phyloP scores from a whole-genome alignment of 2,797 vertebrate genomes.

The Danionella dracula region DNA sequence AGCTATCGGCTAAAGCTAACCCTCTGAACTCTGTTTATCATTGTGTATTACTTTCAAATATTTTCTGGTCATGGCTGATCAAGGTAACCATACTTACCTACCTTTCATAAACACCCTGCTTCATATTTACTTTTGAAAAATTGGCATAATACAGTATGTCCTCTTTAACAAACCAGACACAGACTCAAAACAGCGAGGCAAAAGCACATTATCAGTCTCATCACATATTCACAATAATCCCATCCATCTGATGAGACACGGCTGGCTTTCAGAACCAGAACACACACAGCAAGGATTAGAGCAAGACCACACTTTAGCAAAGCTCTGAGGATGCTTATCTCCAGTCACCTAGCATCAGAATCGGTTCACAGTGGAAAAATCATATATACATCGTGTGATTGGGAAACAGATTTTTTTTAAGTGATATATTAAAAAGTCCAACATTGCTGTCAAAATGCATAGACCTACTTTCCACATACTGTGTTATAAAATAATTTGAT shows the following conservation, averaged over 20 bases:
- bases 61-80: too few species aligned
- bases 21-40: too few species aligned
- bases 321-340: not conserved
- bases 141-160: too few species aligned
- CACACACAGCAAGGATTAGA: not conserved
- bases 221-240: slow-evolving; percentile 7
- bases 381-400: not conserved
- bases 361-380: not conserved
- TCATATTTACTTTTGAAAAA: too few species aligned
- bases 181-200: not conserved
- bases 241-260: not conserved
- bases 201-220: not conserved
- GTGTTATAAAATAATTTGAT: not conserved
- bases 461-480: not conserved
- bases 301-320: not conserved
- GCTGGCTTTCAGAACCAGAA: not conserved
- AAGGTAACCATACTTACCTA: too few species aligned
- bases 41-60: too few species aligned
- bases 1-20: too few species aligned
- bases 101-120: too few species aligned
- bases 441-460: not conserved
- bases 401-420: too few species aligned
- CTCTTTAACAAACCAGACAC: too few species aligned
- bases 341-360: not conserved
- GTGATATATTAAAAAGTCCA: too few species aligned